Evolutionary conservation across 2,888 invertebrate genomes (phyloP).

Genomic region (Dryadula phaetusa): DNA sequence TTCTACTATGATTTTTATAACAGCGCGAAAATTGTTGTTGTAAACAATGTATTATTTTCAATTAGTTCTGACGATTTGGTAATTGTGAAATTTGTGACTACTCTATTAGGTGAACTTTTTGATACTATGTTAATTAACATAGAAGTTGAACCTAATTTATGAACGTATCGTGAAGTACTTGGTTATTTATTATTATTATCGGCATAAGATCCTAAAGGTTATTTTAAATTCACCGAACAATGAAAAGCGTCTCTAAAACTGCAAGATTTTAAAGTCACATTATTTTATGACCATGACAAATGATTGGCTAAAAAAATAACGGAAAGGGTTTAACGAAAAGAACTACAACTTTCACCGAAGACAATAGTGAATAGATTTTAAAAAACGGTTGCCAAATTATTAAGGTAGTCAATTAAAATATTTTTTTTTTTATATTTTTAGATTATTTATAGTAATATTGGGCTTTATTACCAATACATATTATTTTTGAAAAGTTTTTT

Average conservation of each 20-base stretch:
- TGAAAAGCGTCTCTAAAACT: not conserved
- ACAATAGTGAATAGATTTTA: slow-evolving; percentile 56
- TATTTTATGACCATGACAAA: slow-evolving; percentile 39
- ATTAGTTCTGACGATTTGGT: slow-evolving; percentile 33
- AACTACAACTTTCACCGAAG: slow-evolving; percentile 69
- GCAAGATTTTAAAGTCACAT: slow-evolving; percentile 26
- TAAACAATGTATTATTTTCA: slow-evolving; percentile 38
- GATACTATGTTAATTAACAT: not conserved
- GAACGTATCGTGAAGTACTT: not conserved
- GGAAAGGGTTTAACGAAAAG: slow-evolving; percentile 70
- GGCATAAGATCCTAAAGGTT: not conserved
- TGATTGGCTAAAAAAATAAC: slow-evolving; percentile 55
- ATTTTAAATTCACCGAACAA: not conserved
- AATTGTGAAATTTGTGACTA: slow-evolving; percentile 32
- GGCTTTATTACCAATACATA: too few species aligned
- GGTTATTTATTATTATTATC: too few species aligned
- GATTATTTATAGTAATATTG: too few species aligned
- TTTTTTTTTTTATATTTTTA: too few species aligned
- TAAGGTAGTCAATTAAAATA: slow-evolving; percentile 54
- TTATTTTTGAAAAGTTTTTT: too few species aligned
- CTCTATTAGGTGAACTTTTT: slow-evolving; percentile 34
- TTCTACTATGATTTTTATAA: slow-evolving; percentile 38
- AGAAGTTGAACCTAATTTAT: not conserved
- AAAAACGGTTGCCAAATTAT: slow-evolving; percentile 48
- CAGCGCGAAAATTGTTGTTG: slow-evolving; percentile 26